Conservation (phyloP, 2,797 vertebrate genomes). For the Coluber constrictor region DNA sequence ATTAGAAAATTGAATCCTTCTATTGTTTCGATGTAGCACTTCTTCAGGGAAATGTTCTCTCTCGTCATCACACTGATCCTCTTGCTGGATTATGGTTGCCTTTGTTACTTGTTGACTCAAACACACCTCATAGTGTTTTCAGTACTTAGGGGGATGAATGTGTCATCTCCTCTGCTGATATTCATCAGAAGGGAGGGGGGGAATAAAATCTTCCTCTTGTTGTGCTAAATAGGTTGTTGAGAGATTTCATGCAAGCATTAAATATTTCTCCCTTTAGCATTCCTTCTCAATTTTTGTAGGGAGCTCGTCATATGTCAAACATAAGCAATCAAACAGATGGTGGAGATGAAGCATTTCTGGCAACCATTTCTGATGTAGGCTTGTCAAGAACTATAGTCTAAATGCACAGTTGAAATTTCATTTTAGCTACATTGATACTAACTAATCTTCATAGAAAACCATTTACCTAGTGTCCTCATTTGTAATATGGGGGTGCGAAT, state of each 20-base stretch:
- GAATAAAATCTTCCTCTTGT: neutral
- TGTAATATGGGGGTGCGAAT: neutral
- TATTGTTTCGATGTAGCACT: constrained; percentile 48
- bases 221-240: neutral
- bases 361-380: neutral
- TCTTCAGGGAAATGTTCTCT: constrained; percentile 32
- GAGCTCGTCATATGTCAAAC: neutral
- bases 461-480: neutral
- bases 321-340: neutral
- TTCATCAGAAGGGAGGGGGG: neutral
- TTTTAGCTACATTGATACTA: accelerated
- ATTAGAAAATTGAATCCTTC: constrained; percentile 51
- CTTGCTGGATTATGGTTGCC: constrained; percentile 45
- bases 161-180: constrained; percentile 17
- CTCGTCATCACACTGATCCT: constrained; percentile 41
- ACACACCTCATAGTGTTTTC: constrained; percentile 13
- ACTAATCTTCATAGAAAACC: neutral
- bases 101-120: constrained; percentile 44
- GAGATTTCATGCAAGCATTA: neutral
- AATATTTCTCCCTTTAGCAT: neutral
- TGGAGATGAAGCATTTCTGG: neutral
- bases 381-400: neutral
- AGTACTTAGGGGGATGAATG: constrained; percentile 39
- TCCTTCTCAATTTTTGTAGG: neutral
- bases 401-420: accelerated